A percentile compares a stretch with the other conserved stretches of the same genome.
Conservation (phyloP, 2,797 vertebrate genomes). For the Thunnus albacares region DNA sequence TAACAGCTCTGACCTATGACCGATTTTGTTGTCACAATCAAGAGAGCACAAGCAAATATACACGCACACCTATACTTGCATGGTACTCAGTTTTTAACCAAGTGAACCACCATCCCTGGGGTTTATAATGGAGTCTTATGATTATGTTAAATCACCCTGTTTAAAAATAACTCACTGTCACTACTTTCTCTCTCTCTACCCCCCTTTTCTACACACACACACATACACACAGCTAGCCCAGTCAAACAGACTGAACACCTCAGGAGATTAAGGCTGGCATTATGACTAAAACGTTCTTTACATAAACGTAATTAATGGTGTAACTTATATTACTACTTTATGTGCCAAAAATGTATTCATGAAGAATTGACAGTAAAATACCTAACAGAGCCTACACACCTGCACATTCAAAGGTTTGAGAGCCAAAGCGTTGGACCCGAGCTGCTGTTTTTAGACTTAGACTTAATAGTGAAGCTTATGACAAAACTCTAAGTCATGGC, state of each 20-base stretch:
- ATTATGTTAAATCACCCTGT: constrained; percentile 33
- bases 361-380: constrained; percentile 8
- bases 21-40: constrained; percentile 20
- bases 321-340: neutral
- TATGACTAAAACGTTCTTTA: constrained; percentile 17
- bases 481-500: neutral
- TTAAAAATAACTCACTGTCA: constrained; percentile 44
- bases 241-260: constrained; percentile 22
- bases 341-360: constrained; percentile 15
- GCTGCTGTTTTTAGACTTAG: constrained; percentile 15
- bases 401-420: neutral
- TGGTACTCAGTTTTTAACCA: neutral
- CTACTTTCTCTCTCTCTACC: neutral
- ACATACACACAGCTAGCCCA: constrained; percentile 1
- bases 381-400: neutral
- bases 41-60: constrained; percentile 1
- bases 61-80: constrained; percentile 1
- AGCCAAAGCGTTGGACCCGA: neutral
- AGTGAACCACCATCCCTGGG: constrained; percentile 32
- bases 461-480: neutral
- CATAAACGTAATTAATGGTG: constrained; percentile 21
- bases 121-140: constrained; percentile 36
- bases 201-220: neutral
- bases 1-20: constrained; percentile 33
- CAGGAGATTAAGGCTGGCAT: constrained; percentile 23